Conservation (phyloP, 2,888 invertebrate species). For the Agrenia bidenticulata region DNA sequence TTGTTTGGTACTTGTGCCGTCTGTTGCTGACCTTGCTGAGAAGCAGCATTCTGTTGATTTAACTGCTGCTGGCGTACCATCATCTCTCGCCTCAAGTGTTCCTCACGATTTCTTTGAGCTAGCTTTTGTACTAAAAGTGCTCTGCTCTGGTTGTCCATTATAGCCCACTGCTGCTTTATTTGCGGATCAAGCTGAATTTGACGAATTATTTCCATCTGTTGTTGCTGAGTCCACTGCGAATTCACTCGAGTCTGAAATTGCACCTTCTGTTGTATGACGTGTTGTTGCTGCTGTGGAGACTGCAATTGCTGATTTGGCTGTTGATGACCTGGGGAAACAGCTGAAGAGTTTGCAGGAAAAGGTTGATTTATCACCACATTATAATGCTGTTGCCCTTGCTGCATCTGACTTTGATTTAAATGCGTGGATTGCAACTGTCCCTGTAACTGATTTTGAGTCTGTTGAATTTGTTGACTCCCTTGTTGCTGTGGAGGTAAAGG, state of each 20-base stretch:
- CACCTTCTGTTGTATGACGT: conserved; percentile 3
- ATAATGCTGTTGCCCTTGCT: conserved; percentile 25
- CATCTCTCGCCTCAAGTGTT: conserved; percentile 48
- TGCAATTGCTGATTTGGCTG: conserved; percentile 12
- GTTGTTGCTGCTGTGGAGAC: conserved; percentile 9
- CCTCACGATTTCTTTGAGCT: conserved; percentile 49
- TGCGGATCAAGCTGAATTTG: conserved; percentile 50
- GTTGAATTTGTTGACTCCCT: conserved; percentile 17
- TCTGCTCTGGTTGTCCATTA: conserved; percentile 48
- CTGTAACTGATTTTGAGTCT: conserved; percentile 9
- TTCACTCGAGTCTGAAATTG: conserved; percentile 23
- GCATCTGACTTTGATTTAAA: conserved; percentile 18
- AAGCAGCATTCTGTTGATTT: conserved; percentile 9
- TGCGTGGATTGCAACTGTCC: conserved; percentile 16
- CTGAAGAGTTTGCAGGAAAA: neutral
- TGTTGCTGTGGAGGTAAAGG: conserved; percentile 31
- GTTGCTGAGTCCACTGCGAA: conserved; percentile 41
- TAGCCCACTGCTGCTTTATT: conserved; percentile 50
- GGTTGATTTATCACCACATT: conserved; percentile 23
- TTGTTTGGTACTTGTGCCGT: neutral
- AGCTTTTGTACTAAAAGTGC: conserved; percentile 49
- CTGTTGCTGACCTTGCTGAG: conserved; percentile 16
- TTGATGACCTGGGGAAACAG: neutral
- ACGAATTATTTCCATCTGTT: conserved; percentile 50
- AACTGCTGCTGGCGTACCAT: conserved; percentile 48